These are phyloP conservation scores for Hiodon tergisus DNA, from an alignment of 2,113 vertebrate species.

Conservation along the genomic window DNA sequence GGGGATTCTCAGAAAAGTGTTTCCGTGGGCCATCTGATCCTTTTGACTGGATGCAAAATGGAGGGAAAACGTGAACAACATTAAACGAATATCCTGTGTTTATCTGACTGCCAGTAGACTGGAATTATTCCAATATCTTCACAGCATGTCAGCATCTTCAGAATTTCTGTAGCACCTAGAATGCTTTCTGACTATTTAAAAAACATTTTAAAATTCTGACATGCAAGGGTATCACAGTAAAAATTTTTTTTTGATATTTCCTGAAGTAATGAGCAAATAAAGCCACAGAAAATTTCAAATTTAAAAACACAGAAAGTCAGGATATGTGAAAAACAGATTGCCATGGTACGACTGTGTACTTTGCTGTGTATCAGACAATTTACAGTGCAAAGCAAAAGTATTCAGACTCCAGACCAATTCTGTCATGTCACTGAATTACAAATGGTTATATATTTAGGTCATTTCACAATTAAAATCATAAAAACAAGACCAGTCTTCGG, in stretches of 20 bases:
- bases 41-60: background rate
- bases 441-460: constrained; percentile 35
- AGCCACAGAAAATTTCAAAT: too few species aligned
- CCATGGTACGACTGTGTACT: too few species aligned
- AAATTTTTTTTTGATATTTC: too few species aligned
- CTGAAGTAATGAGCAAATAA: too few species aligned
- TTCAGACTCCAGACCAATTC: too few species aligned
- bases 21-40: background rate
- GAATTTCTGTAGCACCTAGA: constrained; percentile 30
- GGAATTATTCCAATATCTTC: constrained; percentile 32
- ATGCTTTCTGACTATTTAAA: too few species aligned
- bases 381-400: too few species aligned
- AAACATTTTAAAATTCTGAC: background rate
- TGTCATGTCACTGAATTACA: too few species aligned
- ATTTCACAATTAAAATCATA: constrained; percentile 31
- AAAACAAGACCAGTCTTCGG: constrained; percentile 8
- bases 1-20: background rate
- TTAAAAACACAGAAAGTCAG: too few species aligned
- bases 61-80: background rate
- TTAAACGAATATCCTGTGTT: constrained; percentile 19
- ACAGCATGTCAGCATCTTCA: constrained; percentile 24
- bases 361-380: constrained; percentile 26
- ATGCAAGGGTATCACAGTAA: background rate
- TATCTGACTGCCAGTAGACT: constrained; percentile 16
- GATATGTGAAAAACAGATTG: too few species aligned